phyloP scores from a whole-genome alignment of 2,113 vertebrate genomes.

The Perca fluviatilis region DNA sequence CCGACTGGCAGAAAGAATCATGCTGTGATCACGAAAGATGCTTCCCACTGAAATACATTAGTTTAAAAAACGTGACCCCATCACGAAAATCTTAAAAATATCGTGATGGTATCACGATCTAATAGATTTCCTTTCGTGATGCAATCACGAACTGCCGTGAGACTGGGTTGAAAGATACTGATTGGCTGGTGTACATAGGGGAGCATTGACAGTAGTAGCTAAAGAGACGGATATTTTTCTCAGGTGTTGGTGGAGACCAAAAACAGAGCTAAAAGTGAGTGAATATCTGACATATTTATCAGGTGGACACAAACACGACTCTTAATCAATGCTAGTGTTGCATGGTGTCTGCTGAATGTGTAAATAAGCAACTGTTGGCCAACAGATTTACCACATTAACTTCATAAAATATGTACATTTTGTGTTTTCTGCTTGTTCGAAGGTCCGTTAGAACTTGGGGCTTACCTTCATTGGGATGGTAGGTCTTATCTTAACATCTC shows the following conservation, averaged over 20 bases:
- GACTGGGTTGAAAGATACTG: background rate
- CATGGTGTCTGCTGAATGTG: too few relatives aligned
- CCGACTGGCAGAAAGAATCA: too few relatives aligned
- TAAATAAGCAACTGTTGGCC: background rate
- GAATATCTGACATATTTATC: background rate
- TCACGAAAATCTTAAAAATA: too few relatives aligned
- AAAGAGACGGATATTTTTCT: background rate
- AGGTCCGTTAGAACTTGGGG: background rate
- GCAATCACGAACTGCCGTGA: too few relatives aligned
- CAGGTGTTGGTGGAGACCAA: background rate
- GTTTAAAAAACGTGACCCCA: too few relatives aligned
- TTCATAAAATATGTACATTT: background rate
- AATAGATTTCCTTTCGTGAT: too few relatives aligned
- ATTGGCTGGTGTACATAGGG: background rate
- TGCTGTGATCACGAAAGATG: too few relatives aligned
- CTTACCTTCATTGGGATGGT: background rate
- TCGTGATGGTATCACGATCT: too few relatives aligned
- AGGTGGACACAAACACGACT: background rate
- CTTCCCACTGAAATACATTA: too few relatives aligned
- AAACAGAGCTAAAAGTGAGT: background rate
- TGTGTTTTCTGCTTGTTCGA: background rate
- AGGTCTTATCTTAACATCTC: background rate
- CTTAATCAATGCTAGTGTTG: background rate
- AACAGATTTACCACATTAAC: background rate
- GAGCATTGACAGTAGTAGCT: background rate